Base-by-base conservation (phyloP, 1,140 invertebrate genomes). In the Spodoptera frugiperda region DNA sequence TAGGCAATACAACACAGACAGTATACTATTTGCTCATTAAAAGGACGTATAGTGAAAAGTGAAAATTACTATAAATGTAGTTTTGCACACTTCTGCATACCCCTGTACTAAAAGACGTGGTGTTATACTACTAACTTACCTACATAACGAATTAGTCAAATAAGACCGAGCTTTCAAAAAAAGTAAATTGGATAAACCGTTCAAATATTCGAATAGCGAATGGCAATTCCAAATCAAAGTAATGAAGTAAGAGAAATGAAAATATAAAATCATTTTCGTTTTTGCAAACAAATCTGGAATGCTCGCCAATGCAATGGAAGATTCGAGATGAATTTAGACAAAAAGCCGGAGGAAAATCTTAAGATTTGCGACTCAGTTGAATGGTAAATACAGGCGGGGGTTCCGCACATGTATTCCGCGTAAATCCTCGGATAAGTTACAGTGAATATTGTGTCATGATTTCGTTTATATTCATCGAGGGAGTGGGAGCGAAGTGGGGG, bases 241-340 rank as follows among this genome's bases (percentile, higher is more conserved):
- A 73, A 73, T 73, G 71, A 73, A 73, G 71, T 73, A 73, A 46
- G 71, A 61, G 6, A 73, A 73, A 73, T 73, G 71, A 73, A 72
- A 73, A 73, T 73, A 73, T 73, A 59, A 73, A 73, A 73, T 73
- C 71, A 73, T 59, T 73, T 73, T 73, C 33, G 54, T 73, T 61
- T 73, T 61, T 73, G 55, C 71, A 73, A 73, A 73, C 71, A 73
- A 51, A 73, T 73, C 71, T 73, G 15, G 55, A 73, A 73, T 49
- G 54, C 55, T 61, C 54, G 71, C 19, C 70, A 51, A 25, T 73
- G 71, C 71, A 61, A 59, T 25, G 71, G 39, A 61, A 61, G 39
- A 59, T 73, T 73, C 44, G 9, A 73, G 17, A 39, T 21, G 70
- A 72, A 59, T 71, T 55, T 71, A 72, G 55, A 73, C 46, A 73